These are phyloP conservation scores for Zosterops pallidus DNA, from an alignment of 2,113 vertebrate species.

Conservation along the genomic window DNA sequence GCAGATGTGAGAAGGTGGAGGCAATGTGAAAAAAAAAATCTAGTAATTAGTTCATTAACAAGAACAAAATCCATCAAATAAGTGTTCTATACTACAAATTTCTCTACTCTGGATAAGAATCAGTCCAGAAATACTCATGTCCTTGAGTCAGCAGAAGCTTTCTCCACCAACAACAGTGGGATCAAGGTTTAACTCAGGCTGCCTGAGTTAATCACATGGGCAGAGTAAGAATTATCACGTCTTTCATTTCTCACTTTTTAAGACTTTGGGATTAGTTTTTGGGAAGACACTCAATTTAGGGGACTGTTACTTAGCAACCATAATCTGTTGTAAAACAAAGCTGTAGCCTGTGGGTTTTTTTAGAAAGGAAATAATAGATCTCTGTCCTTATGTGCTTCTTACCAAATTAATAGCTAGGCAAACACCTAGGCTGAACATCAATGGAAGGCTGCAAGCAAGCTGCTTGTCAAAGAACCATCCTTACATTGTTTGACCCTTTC, in stretches of 20 bases:
- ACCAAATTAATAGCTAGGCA: slow-evolving; percentile 2
- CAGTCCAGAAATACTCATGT: not conserved
- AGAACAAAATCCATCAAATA: not conserved
- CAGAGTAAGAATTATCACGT: not conserved
- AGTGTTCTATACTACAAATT: not conserved
- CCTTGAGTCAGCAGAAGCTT: not conserved
- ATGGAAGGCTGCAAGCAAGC: not conserved
- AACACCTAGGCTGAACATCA: not conserved
- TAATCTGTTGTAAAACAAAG: slow-evolving; percentile 49
- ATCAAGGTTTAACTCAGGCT: not conserved
- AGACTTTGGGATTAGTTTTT: slow-evolving; percentile 6
- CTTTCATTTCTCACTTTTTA: slow-evolving; percentile 37
- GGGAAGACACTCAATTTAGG: slow-evolving; percentile 10
- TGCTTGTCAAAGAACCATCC: not conserved
- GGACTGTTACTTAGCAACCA: slow-evolving; percentile 50
- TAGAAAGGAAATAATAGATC: not conserved
- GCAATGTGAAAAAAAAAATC: not conserved
- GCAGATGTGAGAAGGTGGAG: not conserved
- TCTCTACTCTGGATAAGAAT: not conserved
- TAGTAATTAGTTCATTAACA: not conserved
- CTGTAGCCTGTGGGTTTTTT: not conserved
- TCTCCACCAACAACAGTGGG: not conserved
- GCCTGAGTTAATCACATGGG: not conserved
- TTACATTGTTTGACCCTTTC: not conserved
- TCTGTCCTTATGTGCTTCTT: not conserved